These are phyloP conservation scores for Drosophila arawakana DNA, from an alignment of 1,140 invertebrate genomes.

Conservation along the genomic window DNA sequence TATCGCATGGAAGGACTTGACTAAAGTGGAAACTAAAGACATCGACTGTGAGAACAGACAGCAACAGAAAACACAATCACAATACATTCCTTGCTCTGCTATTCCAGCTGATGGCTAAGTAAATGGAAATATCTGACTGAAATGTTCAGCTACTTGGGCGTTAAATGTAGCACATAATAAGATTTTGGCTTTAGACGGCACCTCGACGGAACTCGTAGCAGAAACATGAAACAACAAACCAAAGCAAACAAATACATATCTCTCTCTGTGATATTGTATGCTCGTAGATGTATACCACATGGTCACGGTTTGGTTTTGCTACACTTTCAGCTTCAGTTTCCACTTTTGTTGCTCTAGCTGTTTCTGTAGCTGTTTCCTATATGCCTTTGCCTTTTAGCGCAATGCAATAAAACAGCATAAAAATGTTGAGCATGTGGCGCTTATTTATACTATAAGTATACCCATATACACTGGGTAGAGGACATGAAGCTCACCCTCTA, in stretches of 20 bases:
- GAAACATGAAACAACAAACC: slow-evolving; percentile 13
- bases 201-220: slow-evolving; percentile 4
- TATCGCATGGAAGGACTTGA: slow-evolving; percentile 13
- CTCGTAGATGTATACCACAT: slow-evolving; percentile 1
- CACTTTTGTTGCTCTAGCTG: not conserved
- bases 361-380: no score
- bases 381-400: slow-evolving; percentile 64
- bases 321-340: slow-evolving; percentile 36
- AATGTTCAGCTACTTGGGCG: slow-evolving; percentile 66
- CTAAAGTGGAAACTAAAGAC: slow-evolving; percentile 20
- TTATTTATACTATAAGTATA: slow-evolving; percentile 71
- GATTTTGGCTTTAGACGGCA: slow-evolving; percentile 51
- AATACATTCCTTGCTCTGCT: slow-evolving; percentile 17
- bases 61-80: slow-evolving; percentile 9
- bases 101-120: slow-evolving; percentile 16
- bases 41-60: not conserved
- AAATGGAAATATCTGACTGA: slow-evolving; percentile 50
- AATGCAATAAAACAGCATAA: slow-evolving; percentile 81
- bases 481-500: not conserved
- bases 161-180: slow-evolving; percentile 82
- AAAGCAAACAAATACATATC: not conserved
- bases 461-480: not conserved
- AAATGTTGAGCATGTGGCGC: slow-evolving; percentile 78
- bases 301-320: slow-evolving; percentile 33
- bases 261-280: not conserved